phyloP scores from a whole-genome alignment of 2,888 invertebrate species.

The Vanessa cardui region DNA sequence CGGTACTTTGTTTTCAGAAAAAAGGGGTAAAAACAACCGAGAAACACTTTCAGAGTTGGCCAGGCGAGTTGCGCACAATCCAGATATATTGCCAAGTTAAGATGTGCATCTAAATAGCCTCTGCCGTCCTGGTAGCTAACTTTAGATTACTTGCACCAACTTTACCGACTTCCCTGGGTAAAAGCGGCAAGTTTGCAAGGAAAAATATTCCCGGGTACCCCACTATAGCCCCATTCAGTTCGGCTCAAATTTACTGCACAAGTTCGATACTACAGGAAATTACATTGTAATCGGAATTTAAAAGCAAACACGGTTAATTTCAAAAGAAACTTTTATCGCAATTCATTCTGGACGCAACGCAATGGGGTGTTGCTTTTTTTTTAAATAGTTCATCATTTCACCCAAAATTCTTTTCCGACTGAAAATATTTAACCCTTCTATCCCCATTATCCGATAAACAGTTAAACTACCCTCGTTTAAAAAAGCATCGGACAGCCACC shows the following conservation, averaged over 20 bases:
- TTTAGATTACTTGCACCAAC: constrained; percentile 82
- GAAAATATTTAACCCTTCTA: constrained; percentile 30
- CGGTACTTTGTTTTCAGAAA: constrained; percentile 54
- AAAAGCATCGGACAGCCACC: constrained; percentile 41
- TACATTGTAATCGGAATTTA: constrained; percentile 50
- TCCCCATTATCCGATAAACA: constrained; percentile 40
- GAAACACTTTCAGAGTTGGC: constrained; percentile 61
- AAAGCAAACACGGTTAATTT: constrained; percentile 36
- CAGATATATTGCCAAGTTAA: constrained; percentile 81
- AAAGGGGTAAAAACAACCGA: constrained; percentile 47
- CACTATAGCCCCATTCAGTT: constrained; percentile 63
- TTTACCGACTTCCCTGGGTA: constrained; percentile 61
- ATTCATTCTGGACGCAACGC: neutral
- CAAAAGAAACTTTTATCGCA: constrained; percentile 16
- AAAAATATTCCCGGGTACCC: constrained; percentile 49
- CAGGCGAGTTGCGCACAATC: constrained; percentile 58
- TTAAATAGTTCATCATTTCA: constrained; percentile 3
- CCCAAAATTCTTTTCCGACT: constrained; percentile 13
- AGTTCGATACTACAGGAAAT: constrained; percentile 60
- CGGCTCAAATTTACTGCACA: constrained; percentile 72
- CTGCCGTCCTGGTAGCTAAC: constrained; percentile 77
- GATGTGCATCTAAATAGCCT: constrained; percentile 83
- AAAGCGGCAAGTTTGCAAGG: constrained; percentile 57
- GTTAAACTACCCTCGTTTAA: constrained; percentile 41
- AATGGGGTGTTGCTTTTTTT: neutral